Evolutionary conservation across 2,888 invertebrate genomes (phyloP).

Genomic region (Parasteatoda lunata): DNA sequence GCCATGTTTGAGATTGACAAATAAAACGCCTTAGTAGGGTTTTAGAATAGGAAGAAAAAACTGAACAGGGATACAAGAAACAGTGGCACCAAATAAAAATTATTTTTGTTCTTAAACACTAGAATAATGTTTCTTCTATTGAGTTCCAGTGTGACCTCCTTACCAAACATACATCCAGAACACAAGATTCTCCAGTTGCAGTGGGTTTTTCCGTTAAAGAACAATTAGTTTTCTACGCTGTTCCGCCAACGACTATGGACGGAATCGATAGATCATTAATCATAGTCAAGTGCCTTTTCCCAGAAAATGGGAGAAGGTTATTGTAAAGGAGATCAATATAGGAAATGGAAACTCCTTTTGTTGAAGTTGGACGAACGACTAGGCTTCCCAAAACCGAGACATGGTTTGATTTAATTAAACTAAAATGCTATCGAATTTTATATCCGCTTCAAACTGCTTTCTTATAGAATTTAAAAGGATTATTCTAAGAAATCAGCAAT

Average conservation of each 20-base stretch:
- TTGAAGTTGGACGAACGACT: neutral
- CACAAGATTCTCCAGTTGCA: neutral
- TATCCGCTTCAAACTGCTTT: neutral
- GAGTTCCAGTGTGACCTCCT: too few species aligned
- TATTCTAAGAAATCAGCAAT: too few species aligned
- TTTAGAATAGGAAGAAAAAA: too few species aligned
- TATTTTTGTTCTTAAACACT: too few species aligned
- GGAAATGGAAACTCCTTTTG: constrained; percentile 1
- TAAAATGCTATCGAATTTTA: neutral
- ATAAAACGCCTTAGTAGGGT: too few species aligned
- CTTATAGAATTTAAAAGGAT: too few species aligned
- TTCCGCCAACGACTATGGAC: neutral
- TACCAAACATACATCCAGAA: neutral
- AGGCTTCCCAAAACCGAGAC: neutral
- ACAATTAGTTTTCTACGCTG: neutral
- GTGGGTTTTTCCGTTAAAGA: neutral
- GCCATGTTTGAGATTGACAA: too few species aligned
- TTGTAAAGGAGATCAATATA: neutral
- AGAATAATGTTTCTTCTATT: too few species aligned
- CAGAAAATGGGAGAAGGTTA: neutral
- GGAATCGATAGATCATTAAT: constrained; percentile 5
- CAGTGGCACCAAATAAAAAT: too few species aligned
- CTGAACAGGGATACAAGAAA: too few species aligned
- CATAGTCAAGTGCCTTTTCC: neutral
- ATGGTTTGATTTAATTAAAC: neutral